A percentile compares a stretch with the other conserved stretches of the same genome.
Conservation (phyloP, 1,140 invertebrate genomes). For the Drosophila trapezifrons region DNA sequence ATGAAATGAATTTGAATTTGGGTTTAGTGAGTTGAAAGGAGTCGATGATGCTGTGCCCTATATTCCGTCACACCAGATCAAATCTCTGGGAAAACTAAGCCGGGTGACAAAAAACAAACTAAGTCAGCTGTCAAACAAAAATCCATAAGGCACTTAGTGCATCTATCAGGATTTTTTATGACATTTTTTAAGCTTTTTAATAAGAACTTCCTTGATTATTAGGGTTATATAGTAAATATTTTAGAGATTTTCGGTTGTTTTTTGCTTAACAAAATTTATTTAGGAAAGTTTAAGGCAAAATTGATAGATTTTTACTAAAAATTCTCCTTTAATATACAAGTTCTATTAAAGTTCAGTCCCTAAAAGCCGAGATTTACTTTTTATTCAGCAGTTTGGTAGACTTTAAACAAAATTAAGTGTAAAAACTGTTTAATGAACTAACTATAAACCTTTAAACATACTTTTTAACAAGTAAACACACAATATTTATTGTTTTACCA, state of each 20-base stretch:
- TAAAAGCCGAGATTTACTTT: not conserved
- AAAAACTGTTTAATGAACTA: not conserved
- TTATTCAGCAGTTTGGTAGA: not conserved
- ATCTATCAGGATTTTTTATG: not conserved
- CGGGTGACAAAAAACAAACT: slow-evolving; percentile 25
- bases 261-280: too few relatives aligned
- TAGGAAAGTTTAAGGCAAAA: too few relatives aligned
- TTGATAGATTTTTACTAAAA: too few relatives aligned
- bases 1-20: slow-evolving; percentile 37
- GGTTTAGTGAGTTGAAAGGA: slow-evolving; percentile 20
- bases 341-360: not conserved
- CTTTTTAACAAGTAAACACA: not conserved
- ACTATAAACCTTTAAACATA: not conserved
- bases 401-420: not conserved
- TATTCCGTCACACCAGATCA: not conserved
- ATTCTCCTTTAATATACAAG: too few relatives aligned
- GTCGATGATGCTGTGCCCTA: slow-evolving; percentile 23
- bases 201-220: not conserved
- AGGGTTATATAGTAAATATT: not conserved
- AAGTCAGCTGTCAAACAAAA: slow-evolving; percentile 24
- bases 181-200: not conserved
- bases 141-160: not conserved
- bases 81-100: slow-evolving; percentile 17
- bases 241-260: not conserved
- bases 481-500: not conserved